These are phyloP conservation scores for Sphaerophoria taeniata DNA, from an alignment of 2,888 invertebrate species.

Conservation along the genomic window DNA sequence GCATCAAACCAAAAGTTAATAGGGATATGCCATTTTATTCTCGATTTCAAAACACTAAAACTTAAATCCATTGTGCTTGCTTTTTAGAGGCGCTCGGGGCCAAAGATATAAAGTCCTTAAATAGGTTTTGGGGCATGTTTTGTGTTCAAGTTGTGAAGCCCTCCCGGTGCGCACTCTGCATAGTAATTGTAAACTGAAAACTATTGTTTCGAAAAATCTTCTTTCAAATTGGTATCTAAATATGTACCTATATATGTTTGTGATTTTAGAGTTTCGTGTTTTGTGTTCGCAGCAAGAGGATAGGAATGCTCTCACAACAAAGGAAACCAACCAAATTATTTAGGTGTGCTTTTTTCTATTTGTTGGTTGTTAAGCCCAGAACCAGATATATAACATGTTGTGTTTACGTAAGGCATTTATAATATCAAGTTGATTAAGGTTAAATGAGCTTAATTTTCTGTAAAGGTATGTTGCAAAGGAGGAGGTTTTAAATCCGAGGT, in stretches of 20 bases:
- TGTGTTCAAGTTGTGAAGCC: constrained; percentile 24
- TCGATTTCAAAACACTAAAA: constrained; percentile 9
- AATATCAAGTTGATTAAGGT: constrained; percentile 25
- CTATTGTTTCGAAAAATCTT: constrained; percentile 18
- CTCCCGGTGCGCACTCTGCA: not conserved
- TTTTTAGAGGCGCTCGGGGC: not conserved
- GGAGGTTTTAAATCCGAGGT: constrained; percentile 11
- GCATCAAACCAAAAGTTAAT: too few species aligned
- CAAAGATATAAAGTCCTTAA: not conserved
- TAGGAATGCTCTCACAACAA: not conserved
- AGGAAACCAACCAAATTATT: constrained; percentile 22
- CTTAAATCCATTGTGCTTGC: not conserved
- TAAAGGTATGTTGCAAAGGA: not conserved
- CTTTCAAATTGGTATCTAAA: constrained; percentile 1
- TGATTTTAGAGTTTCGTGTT: not conserved
- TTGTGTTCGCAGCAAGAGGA: not conserved
- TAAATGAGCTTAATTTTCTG: constrained; percentile 22
- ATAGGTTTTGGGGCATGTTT: constrained; percentile 5
- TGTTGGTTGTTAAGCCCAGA: constrained; percentile 16
- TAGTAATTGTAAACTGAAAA: constrained; percentile 1
- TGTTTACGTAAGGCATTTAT: constrained; percentile 12
- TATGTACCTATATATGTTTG: not conserved
- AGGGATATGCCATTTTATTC: too few species aligned
- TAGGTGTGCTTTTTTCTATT: not conserved
- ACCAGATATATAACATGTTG: not conserved